These are phyloP conservation scores for Marasmarcha lunaedactyla DNA, from an alignment of 2,888 invertebrate species.

Conservation along the genomic window DNA sequence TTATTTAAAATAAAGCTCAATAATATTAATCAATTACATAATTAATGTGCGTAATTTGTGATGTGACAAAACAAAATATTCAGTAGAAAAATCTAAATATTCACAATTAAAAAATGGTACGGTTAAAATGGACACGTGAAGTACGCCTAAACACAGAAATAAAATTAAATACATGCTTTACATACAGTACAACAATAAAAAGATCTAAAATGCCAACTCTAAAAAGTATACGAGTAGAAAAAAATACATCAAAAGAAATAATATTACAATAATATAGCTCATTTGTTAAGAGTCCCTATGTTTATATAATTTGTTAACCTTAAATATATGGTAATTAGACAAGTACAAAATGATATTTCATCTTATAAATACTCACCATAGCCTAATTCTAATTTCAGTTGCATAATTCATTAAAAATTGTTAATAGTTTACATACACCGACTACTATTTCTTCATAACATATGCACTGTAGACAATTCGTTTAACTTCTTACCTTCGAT, in stretches of 20 bases:
- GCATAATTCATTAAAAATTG: constrained; percentile 54
- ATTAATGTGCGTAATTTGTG: constrained; percentile 60
- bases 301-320: constrained; percentile 65
- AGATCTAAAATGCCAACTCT: constrained; percentile 67
- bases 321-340: constrained; percentile 64
- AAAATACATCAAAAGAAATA: constrained; percentile 63
- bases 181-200: constrained; percentile 53
- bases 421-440: constrained; percentile 41
- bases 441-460: constrained; percentile 24
- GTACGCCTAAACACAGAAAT: constrained; percentile 38
- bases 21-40: constrained; percentile 38
- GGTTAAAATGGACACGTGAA: constrained; percentile 52
- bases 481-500: background rate
- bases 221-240: constrained; percentile 61
- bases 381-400: constrained; percentile 64
- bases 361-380: constrained; percentile 60
- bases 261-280: constrained; percentile 44
- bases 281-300: constrained; percentile 56
- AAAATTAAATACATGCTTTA: constrained; percentile 20
- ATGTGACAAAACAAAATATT: constrained; percentile 35
- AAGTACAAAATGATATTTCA: constrained; percentile 69
- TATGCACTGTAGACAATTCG: background rate
- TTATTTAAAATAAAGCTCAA: constrained; percentile 63
- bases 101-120: constrained; percentile 35
- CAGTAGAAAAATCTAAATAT: constrained; percentile 32